Conservation (phyloP, 2,888 invertebrate species). For the Drosophila cyrtoloma region DNA sequence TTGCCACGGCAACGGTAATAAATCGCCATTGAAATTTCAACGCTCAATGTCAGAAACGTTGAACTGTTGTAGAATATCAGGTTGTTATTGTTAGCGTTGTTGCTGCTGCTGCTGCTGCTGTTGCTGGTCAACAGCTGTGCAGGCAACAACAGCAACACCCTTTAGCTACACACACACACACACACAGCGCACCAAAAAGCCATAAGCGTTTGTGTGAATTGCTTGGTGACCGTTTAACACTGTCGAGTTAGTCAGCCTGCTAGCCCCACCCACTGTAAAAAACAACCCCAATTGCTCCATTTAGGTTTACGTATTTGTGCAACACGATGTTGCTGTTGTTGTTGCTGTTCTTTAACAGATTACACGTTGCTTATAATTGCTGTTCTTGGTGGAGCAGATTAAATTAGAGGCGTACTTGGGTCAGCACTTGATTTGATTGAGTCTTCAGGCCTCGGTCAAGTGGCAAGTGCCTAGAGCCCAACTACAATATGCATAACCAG, state of each 20-base stretch:
- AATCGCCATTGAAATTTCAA: slow-evolving; percentile 72
- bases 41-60: slow-evolving; percentile 41
- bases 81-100: slow-evolving; percentile 10
- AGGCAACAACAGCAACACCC: slow-evolving; percentile 9
- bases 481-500: not conserved
- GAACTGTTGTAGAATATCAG: slow-evolving; percentile 12
- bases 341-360: slow-evolving; percentile 24
- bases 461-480: not conserved
- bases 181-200: not conserved
- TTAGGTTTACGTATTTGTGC: slow-evolving; percentile 7
- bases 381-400: not conserved
- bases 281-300: not conserved
- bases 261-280: not conserved
- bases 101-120: slow-evolving; percentile 8
- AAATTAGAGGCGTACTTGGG: not conserved
- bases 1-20: slow-evolving; percentile 58
- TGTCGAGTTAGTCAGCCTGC: slow-evolving; percentile 34
- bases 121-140: slow-evolving; percentile 30
- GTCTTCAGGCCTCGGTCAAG: not conserved
- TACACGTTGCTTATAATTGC: slow-evolving; percentile 44
- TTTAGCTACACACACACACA: slow-evolving; percentile 1
- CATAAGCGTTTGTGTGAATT: slow-evolving; percentile 2
- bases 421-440: not conserved
- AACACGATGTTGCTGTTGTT: not conserved
- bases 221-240: slow-evolving; percentile 17